Evolutionary conservation across 2,797 vertebrate genomes (phyloP), one percentile per base, ranked within the genome.

Genomic region (Emydoidea blandingii): DNA sequence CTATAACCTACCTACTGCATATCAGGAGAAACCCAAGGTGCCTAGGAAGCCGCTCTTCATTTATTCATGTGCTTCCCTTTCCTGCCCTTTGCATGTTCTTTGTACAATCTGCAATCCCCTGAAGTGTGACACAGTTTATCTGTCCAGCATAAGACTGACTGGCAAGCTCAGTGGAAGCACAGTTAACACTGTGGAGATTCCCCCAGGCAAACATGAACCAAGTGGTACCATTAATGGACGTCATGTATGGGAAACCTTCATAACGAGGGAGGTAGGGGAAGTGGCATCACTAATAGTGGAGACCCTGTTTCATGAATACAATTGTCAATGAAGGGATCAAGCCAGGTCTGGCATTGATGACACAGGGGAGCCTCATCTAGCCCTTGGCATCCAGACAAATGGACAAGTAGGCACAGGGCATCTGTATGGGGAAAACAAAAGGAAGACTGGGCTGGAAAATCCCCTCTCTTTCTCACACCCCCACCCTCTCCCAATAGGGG

Each of bases 11-110:
- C 72, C 62, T 83, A 29, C 37, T 59, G 80, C n/a, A 72, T 87
- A 80, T 41, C 84, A 89, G 87, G 79, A 78, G 59, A 12, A 86
- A 65, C 85, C 81, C 27, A 9, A 59, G 44, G 23, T 4, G 7
- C 78, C 80, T 59, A 62, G 29, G 82, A 95, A 87, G 74, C 16
- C 65, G 52, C 81, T 94, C 79, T 62, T 94, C 56, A 79, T 84
- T 93, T 96, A 92, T 34, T 93, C 93, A 85, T 91, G 81, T 86
- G 88, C 57, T 57, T 83, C n/a, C 84, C 78, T 95, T 83, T 92
- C 82, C 84, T 84, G 68, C n/a, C 68, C 9, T 72, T 72, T 72
- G n/a, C 65, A 72, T 72, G 21, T 72, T 72, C 65, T 72, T 72
- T 72, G 68, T 41, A 41, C 12, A 23, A 23, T 37, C 19, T 41